Conservation (phyloP, 2,113 vertebrate species). For the Dromiciops gliroides region DNA sequence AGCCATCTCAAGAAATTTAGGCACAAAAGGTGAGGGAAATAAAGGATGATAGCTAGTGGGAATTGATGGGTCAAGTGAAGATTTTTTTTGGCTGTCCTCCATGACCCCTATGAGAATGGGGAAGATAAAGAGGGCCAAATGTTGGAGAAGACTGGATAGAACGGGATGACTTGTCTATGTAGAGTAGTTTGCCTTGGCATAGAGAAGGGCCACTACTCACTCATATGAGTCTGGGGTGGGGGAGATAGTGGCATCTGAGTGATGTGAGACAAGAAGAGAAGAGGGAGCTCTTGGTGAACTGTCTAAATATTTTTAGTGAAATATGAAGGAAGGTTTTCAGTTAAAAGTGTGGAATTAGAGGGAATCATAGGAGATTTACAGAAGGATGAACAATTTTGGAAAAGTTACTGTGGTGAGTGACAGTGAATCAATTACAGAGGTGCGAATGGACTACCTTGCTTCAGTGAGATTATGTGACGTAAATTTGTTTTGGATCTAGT, state of each 20-base stretch:
- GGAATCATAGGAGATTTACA: neutral
- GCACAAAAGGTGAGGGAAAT: neutral
- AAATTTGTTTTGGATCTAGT: neutral
- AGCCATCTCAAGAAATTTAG: neutral
- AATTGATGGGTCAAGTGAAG: neutral
- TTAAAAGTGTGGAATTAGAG: neutral
- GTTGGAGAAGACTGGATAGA: no score
- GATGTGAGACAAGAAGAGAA: neutral
- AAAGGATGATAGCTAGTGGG: neutral
- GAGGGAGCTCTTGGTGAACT: neutral
- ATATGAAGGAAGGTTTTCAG: no score
- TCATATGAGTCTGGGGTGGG: neutral
- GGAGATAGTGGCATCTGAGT: neutral
- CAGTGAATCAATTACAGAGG: neutral
- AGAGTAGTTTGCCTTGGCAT: no score
- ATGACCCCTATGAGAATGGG: neutral
- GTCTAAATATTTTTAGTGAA: neutral
- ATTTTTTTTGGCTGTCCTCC: no score
- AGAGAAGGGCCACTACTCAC: no score
- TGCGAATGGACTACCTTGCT: neutral
- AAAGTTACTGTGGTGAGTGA: neutral
- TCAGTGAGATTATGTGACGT: neutral
- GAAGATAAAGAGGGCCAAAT: neutral
- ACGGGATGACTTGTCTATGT: no score
- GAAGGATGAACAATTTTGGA: neutral